Conservation (phyloP, 2,797 vertebrate species). For the Falco concolor region DNA sequence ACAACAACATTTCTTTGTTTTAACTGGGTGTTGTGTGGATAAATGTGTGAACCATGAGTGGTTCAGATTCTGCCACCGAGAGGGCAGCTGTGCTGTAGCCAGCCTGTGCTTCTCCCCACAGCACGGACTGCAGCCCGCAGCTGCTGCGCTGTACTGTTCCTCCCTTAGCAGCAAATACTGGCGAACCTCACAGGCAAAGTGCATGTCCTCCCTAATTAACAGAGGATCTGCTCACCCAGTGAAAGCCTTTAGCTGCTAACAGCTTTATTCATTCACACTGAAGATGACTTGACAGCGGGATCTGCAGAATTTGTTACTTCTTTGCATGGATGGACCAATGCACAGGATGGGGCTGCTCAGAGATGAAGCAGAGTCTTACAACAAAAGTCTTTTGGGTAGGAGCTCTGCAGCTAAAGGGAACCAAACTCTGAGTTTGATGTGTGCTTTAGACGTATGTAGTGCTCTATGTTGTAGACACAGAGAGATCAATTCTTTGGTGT, state of each 20-base stretch:
- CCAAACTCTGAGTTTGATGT: neutral
- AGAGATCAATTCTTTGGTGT: neutral
- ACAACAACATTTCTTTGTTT: neutral
- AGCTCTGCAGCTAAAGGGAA: neutral
- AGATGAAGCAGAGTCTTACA: neutral
- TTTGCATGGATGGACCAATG: neutral
- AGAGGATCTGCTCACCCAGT: neutral
- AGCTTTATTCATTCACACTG: neutral
- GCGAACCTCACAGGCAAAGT: neutral
- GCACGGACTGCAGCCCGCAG: neutral
- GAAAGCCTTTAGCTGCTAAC: neutral
- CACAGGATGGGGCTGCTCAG: neutral
- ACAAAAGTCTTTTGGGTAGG: neutral
- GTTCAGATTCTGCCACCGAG: neutral
- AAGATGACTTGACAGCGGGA: neutral
- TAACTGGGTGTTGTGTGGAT: neutral
- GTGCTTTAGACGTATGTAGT: neutral
- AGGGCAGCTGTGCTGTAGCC: neutral
- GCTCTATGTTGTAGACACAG: neutral
- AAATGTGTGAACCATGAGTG: neutral
- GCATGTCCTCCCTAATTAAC: neutral
- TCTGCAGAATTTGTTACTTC: neutral
- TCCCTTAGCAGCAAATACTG: neutral
- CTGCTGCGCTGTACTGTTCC: neutral
- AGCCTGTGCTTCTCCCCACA: neutral